These are phyloP conservation scores for Tenthredo amoena DNA, from an alignment of 2,888 invertebrate genomes.

Conservation along the genomic window DNA sequence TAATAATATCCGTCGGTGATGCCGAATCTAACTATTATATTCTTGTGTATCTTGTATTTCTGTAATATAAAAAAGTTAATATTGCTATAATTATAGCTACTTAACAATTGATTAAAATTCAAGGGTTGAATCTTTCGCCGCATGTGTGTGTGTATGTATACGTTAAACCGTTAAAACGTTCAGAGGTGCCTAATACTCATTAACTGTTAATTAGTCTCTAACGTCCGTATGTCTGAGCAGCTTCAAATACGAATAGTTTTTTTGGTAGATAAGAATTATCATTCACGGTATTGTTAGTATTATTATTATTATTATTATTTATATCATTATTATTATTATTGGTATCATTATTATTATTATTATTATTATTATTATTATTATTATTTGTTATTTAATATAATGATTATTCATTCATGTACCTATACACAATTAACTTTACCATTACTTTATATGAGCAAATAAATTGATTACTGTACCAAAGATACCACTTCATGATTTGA, in stretches of 20 bases:
- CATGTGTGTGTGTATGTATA: neutral
- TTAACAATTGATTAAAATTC: constrained; percentile 64
- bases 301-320: constrained; percentile 60
- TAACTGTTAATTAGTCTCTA: neutral
- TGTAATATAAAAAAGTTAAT: constrained; percentile 45
- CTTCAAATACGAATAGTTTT: constrained; percentile 33
- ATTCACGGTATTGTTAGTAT: constrained; percentile 59
- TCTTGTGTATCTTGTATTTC: constrained; percentile 12
- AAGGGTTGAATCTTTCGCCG: constrained; percentile 53
- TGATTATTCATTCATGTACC: constrained; percentile 64
- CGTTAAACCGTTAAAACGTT: constrained; percentile 17
- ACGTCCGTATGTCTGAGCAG: constrained; percentile 48
- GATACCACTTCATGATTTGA: constrained; percentile 9
- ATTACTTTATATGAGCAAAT: constrained; percentile 75
- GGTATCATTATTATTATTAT: constrained; percentile 62
- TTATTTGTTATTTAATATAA: constrained; percentile 58
- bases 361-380: constrained; percentile 60
- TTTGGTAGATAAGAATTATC: constrained; percentile 53
- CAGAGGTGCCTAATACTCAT: constrained; percentile 16
- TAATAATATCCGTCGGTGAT: constrained; percentile 33
- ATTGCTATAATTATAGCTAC: constrained; percentile 50
- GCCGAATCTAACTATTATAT: constrained; percentile 1
- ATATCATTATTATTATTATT: constrained; percentile 58
- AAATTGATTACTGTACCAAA: constrained; percentile 74
- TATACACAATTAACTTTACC: constrained; percentile 70